Conservation (phyloP, 1,140 invertebrate species). For the Manduca sexta region DNA sequence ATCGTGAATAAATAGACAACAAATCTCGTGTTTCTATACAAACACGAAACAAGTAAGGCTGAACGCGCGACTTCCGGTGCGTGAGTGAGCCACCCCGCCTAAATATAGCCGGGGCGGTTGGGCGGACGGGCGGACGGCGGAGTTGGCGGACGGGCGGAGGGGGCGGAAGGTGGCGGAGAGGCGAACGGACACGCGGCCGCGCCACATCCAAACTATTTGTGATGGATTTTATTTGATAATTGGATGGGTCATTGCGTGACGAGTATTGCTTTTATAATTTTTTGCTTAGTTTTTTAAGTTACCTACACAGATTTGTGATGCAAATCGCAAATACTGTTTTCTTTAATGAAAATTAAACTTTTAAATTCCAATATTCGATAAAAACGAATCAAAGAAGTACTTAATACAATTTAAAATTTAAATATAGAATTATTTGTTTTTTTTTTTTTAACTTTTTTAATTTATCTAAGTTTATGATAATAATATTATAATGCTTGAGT, state of each 20-base stretch:
- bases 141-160: slow-evolving; percentile 6
- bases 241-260: slow-evolving; percentile 6
- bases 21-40: not conserved
- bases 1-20: not conserved
- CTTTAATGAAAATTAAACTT: too few relatives aligned
- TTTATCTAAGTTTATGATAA: too few relatives aligned
- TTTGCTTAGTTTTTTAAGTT: too few relatives aligned
- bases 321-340: too few relatives aligned
- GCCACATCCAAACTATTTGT: not conserved
- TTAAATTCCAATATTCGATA: too few relatives aligned
- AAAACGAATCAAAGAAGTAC: too few relatives aligned
- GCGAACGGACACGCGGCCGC: slow-evolving; percentile 1
- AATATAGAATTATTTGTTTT: too few relatives aligned
- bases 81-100: slow-evolving; percentile 4
- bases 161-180: not conserved
- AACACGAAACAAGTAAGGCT: slow-evolving; percentile 6
- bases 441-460: too few relatives aligned
- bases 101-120: slow-evolving; percentile 2
- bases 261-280: not conserved
- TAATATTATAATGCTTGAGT: too few relatives aligned
- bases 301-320: too few relatives aligned
- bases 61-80: slow-evolving; percentile 4
- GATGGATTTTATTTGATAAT: slow-evolving; percentile 7
- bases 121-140: slow-evolving; percentile 4
- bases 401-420: too few relatives aligned